These are phyloP conservation scores for Parnassius mnemosyne DNA, from an alignment of 2,888 invertebrate species.

Conservation along the genomic window DNA sequence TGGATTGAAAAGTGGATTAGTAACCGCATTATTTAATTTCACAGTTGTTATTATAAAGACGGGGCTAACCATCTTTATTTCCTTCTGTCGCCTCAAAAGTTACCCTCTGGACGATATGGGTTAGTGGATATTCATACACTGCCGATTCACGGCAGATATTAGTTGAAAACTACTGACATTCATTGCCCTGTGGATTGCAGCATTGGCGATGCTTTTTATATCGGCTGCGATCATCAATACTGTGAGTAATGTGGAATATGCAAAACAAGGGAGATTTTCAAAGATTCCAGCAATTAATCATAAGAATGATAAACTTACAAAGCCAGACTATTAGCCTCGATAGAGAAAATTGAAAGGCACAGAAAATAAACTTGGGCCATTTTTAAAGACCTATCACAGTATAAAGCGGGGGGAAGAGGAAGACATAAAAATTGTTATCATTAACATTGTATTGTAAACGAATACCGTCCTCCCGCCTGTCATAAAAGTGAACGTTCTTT, in stretches of 20 bases:
- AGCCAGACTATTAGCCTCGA: conserved; percentile 36
- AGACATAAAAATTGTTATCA: conserved; percentile 51
- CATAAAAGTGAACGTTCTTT: conserved; percentile 47
- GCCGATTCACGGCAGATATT: no score
- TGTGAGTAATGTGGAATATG: no score
- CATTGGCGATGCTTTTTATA: no score
- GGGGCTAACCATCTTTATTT: no score
- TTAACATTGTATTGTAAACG: conserved; percentile 51
- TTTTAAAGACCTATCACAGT: conserved; percentile 21
- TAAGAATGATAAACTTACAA: conserved; percentile 34
- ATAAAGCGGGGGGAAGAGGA: conserved; percentile 27
- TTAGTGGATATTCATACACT: no score
- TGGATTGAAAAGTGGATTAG: no score
- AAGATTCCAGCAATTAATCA: conserved; percentile 21
- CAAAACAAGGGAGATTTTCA: no score
- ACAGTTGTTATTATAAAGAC: neutral
- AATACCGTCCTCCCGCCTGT: conserved; percentile 41
- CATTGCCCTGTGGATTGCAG: no score
- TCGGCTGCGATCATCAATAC: no score
- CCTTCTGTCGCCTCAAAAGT: no score
- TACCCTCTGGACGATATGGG: no score
- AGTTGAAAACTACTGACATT: no score
- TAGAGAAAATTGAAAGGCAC: conserved; percentile 33
- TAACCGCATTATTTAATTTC: neutral
- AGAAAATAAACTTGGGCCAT: conserved; percentile 28